Evolutionary conservation across 2,113 vertebrate genomes (phyloP), one percentile per base, ranked within the genome.

Genomic region (Poicephalus meyeri): DNA sequence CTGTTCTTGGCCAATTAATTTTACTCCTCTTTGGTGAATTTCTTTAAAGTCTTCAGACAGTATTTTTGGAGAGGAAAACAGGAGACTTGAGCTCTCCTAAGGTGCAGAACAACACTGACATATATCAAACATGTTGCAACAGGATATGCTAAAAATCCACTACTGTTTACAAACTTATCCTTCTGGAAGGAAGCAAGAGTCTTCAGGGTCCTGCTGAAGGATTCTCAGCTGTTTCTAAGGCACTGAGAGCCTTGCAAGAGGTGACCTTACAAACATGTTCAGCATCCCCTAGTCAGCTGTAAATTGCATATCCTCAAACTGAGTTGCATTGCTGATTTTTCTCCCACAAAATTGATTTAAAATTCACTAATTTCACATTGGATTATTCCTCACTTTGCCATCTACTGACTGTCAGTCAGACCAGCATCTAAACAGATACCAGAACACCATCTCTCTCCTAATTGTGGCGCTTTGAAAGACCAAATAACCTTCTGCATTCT

Each of bases 391-490:
- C 35, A 56, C 24, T 88, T 87, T 86, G 56, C 79, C 76, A 83
- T 53, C 74, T 88, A 86, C 82, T 91, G 29, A 58, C 37, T 91
- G 70, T 88, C 82, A 93, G 41, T 96, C 82, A 92, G 58, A 77
- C 29, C 66, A 96, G 86, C 85, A 79, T 64, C 58, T 80, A 92
- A 97, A 82, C 86, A 95, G 35, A 31, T 83, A 82, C 29, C 26
- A 69, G 76, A 96, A 88, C 35, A 66, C 26, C 47, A 46, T 5
- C 69, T 96, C 26, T 71, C 37, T 72, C 42, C 41, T 80, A 76
- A 89, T 1, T 2, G 20, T 50, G 44, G 49, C 31, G 58, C 73
- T 84, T 49, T 15, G 28, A 96, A 94, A 91, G 88, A 87, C 33
- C 85, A 96, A 96, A 82, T 76, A 78, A 47, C 61, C 46, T 89